phyloP scores from a whole-genome alignment of 1,140 invertebrate genomes.

The Nebria ingens region DNA sequence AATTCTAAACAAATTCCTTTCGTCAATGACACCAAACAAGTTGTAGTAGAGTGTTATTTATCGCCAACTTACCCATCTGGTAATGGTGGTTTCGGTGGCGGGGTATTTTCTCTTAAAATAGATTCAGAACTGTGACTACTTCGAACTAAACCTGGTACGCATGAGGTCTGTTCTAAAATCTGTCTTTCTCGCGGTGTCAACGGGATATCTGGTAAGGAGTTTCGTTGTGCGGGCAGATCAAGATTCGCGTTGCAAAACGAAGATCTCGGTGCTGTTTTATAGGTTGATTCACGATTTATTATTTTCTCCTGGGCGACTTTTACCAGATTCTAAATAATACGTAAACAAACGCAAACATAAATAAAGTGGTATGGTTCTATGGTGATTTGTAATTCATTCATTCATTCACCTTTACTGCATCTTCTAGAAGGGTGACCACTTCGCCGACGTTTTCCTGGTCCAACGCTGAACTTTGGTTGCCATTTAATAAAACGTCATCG shows the following conservation, averaged over 20 bases:
- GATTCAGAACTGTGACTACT: conserved; percentile 68
- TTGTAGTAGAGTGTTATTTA: neutral
- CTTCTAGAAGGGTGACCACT: conserved; percentile 64
- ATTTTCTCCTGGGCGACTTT: conserved; percentile 54
- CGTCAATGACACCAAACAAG: neutral
- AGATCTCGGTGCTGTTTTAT: conserved; percentile 32
- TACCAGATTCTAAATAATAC: conserved; percentile 44
- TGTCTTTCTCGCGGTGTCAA: conserved; percentile 64
- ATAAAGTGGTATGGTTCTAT: neutral
- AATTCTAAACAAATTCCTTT: conserved; percentile 17
- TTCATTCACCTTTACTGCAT: conserved; percentile 54
- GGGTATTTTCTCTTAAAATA: conserved; percentile 41
- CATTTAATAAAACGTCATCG: conserved; percentile 73
- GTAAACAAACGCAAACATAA: conserved; percentile 10
- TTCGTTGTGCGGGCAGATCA: conserved; percentile 41
- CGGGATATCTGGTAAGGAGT: conserved; percentile 70
- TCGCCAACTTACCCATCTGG: conserved; percentile 60
- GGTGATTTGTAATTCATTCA: neutral
- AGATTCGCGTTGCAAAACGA: conserved; percentile 24
- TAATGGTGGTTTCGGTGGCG: conserved; percentile 70
- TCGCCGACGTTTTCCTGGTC: conserved; percentile 65
- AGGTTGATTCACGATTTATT: conserved; percentile 32
- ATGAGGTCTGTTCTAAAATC: conserved; percentile 51
- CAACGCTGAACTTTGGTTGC: conserved; percentile 50
- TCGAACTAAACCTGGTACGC: conserved; percentile 37